phyloP scores from a whole-genome alignment of 2,888 invertebrate genomes.

The Anarsia innoxiella region DNA sequence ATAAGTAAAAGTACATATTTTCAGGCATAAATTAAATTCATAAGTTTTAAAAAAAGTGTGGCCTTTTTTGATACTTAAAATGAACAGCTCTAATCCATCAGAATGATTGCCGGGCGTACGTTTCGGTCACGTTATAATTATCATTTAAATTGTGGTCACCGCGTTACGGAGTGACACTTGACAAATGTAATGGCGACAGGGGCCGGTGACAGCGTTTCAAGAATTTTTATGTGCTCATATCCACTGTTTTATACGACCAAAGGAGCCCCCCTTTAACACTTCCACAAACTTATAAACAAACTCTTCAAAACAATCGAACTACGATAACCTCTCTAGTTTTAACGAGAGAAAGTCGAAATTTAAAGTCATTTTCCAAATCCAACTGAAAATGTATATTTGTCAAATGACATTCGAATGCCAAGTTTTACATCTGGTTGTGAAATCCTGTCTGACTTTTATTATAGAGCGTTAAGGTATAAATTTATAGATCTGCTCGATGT shows the following conservation, averaged over 20 bases:
- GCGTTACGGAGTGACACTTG: slow-evolving; percentile 68
- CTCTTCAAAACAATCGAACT: neutral
- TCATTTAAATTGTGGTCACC: slow-evolving; percentile 69
- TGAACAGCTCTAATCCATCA: slow-evolving; percentile 27
- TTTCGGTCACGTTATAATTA: slow-evolving; percentile 62
- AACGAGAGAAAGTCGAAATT: slow-evolving; percentile 2
- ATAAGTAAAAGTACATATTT: too few relatives aligned
- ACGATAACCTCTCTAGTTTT: neutral
- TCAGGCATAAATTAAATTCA: too few relatives aligned
- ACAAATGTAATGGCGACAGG: slow-evolving; percentile 71
- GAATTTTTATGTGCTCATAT: slow-evolving; percentile 74
- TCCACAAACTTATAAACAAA: slow-evolving; percentile 25
- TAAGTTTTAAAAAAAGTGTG: too few relatives aligned
- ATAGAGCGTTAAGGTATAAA: slow-evolving; percentile 16
- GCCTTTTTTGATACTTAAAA: too few relatives aligned
- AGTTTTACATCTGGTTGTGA: neutral
- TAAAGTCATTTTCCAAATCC: neutral
- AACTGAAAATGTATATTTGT: slow-evolving; percentile 4
- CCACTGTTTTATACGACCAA: slow-evolving; percentile 66
- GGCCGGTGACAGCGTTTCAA: slow-evolving; percentile 59
- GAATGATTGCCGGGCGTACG: slow-evolving; percentile 31
- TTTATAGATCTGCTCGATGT: too few relatives aligned
- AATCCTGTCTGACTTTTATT: slow-evolving; percentile 8
- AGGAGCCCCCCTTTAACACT: slow-evolving; percentile 55
- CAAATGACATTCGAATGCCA: neutral